phyloP scores from a whole-genome alignment of 2,113 vertebrate species.

The Corapipo altera region DNA sequence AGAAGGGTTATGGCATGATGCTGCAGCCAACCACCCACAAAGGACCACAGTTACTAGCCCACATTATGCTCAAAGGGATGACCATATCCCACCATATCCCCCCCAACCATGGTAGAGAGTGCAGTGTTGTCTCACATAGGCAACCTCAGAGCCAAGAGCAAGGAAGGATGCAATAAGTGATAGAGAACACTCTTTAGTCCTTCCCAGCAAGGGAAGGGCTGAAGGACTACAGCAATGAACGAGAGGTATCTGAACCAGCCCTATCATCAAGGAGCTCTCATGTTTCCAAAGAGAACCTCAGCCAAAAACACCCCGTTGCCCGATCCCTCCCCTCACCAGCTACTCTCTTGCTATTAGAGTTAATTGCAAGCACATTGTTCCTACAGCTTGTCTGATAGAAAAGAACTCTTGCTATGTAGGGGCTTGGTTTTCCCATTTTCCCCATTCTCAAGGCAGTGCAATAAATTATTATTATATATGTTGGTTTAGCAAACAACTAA shows the following conservation, averaged over 20 bases:
- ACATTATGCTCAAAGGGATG: neutral
- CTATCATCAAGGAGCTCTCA: neutral
- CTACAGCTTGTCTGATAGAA: neutral
- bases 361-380: neutral
- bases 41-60: neutral
- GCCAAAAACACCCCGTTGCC: neutral
- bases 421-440: neutral
- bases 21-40: neutral
- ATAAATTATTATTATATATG: constrained; percentile 47
- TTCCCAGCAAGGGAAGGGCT: neutral
- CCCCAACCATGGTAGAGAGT: neutral
- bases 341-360: neutral
- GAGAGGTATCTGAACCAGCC: neutral
- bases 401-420: neutral
- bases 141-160: neutral
- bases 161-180: neutral
- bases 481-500: neutral
- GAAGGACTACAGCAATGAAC: neutral
- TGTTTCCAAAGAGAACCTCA: neutral
- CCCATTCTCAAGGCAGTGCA: neutral
- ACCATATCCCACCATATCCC: neutral
- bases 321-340: neutral
- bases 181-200: neutral
- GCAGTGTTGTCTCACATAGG: neutral
- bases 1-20: fast-evolving